A percentile compares a stretch with the other conserved stretches of the same genome.
Evolutionary conservation across 2,888 invertebrate species (phyloP).

Genomic region (Dexiosoma caninum): DNA sequence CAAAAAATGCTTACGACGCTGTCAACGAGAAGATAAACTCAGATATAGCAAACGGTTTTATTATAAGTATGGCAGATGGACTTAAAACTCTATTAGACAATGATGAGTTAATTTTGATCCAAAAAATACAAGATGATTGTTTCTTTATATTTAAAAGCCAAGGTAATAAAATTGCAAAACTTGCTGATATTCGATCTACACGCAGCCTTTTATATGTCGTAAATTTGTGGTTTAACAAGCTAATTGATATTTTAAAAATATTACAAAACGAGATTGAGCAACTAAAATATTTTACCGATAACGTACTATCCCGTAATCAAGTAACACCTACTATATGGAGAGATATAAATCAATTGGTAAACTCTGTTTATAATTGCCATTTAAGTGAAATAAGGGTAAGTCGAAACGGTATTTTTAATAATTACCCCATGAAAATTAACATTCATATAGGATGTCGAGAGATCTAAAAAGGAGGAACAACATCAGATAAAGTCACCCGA

Average conservation of each 20-base stretch:
- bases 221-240: conserved; percentile 70
- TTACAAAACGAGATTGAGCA: conserved; percentile 65
- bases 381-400: conserved; percentile 71
- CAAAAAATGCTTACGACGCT: conserved; percentile 63
- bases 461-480: conserved; percentile 12
- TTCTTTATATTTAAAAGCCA: conserved; percentile 54
- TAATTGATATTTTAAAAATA: conserved; percentile 49
- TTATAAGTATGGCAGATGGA: conserved; percentile 64
- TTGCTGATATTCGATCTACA: conserved; percentile 63
- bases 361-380: conserved; percentile 74
- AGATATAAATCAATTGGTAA: conserved; percentile 69
- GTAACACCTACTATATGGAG: conserved; percentile 60
- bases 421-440: neutral
- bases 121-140: conserved; percentile 71
- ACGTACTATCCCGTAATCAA: conserved; percentile 68
- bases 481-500: conserved; percentile 13
- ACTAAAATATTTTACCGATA: conserved; percentile 67
- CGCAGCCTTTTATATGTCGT: conserved; percentile 67
- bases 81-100: conserved; percentile 46
- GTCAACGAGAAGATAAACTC: conserved; percentile 18
- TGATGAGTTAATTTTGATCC: conserved; percentile 65
- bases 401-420: neutral
- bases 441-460: conserved; percentile 18
- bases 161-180: conserved; percentile 42
- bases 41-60: conserved; percentile 39